Base-by-base conservation (phyloP, 2,797 vertebrate genomes). In the Acridotheres tristis region DNA sequence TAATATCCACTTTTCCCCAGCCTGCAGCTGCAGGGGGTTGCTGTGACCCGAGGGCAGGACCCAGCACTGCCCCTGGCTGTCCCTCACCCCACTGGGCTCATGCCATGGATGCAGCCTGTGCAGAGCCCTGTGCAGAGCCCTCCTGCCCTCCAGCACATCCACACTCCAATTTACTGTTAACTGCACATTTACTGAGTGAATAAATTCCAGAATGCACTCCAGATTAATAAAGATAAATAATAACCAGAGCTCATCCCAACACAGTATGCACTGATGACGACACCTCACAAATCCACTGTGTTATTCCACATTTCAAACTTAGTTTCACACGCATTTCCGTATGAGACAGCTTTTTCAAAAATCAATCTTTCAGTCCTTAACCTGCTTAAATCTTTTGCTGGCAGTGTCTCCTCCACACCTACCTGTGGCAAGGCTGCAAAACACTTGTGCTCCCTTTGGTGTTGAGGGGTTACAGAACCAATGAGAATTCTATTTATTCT, bases 1-100 rank as follows among this genome's bases (percentile, higher is more conserved):
- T 29, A 63, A 53, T 29, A 42, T 4, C 19, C 22, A 26, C 5
- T 58, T 57, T 29, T 47, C 42, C 25, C 38, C 11, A 7, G 5
- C 17, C 38, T 51, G 43, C 32, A 23, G 10, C 10, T 51, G n/a
- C 43, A 51, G 50, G 11, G 9, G 29, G 8, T 3, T 17, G 19
- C 1, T 50, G 58, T 36, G 65, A 51, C 7, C 20, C 1, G 0
- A 16, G 8, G 25, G 26, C n/a, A 81, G 61, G 29, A 15, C 1
- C 29, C 13, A 16, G 51, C 65, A 16, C 6, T 51, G 26, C 2
- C 25, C 45, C 58, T 26, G 43, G 7, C 0, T 69, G 55, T 38
- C 5, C 22, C 50, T 76, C 36, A 75, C 3, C 23, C 36, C 32
- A 4, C 0, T 20, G n/a, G 29, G 20, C 53, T 59, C 40, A 26